Percentiles rank a stretch among this genome's conserved stretches.
Evolutionary conservation across 1,140 invertebrate species (phyloP).

Genomic region (Bradynema listronoti): DNA sequence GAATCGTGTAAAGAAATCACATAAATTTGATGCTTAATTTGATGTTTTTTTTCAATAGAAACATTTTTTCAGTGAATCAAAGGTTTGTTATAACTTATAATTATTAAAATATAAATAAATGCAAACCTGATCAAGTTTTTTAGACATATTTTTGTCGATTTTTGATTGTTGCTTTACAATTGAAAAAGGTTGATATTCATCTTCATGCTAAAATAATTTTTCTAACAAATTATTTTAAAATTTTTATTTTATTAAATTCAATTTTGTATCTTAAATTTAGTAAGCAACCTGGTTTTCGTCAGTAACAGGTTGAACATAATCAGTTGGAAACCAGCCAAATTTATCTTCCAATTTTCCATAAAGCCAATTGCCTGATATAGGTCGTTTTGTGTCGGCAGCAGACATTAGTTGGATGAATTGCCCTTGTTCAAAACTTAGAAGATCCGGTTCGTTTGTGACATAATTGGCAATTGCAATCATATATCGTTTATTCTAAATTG

Average conservation of each 20-base stretch:
- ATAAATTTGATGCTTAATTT: too few relatives aligned
- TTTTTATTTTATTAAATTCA: not conserved
- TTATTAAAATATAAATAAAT: too few relatives aligned
- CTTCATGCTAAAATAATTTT: too few relatives aligned
- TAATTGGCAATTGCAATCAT: constrained; percentile 27
- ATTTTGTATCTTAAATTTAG: not conserved
- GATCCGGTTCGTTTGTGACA: constrained; percentile 24
- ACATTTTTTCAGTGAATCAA: too few relatives aligned
- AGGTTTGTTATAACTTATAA: too few relatives aligned
- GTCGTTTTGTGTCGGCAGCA: constrained; percentile 18
- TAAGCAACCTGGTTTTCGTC: not conserved
- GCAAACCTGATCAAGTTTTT: too few relatives aligned
- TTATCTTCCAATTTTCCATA: constrained; percentile 29
- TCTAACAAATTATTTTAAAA: too few relatives aligned
- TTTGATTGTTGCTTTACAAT: too few relatives aligned
- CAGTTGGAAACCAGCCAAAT: constrained; percentile 32
- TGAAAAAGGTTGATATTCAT: too few relatives aligned
- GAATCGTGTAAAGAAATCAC: too few relatives aligned
- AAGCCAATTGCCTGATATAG: constrained; percentile 30
- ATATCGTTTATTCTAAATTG: constrained; percentile 24
- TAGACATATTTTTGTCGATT: too few relatives aligned
- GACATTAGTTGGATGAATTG: constrained; percentile 26
- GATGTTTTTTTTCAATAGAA: too few relatives aligned
- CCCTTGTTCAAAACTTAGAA: constrained; percentile 29
- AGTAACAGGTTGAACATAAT: constrained; percentile 29